Evolutionary conservation across 1,140 invertebrate genomes (phyloP).

Genomic region (Philopotamus ludificatus): DNA sequence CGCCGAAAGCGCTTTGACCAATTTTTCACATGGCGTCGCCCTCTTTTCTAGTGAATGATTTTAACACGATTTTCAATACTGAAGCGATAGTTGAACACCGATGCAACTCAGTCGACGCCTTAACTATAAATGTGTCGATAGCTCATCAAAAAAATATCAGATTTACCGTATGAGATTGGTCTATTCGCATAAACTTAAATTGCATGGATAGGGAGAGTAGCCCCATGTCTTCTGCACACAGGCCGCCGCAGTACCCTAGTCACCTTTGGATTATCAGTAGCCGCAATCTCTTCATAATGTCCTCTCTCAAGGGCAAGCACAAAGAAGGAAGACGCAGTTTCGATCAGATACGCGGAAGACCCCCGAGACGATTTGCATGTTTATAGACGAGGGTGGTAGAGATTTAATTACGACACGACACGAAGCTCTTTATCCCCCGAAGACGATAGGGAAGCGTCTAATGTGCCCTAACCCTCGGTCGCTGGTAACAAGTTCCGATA

Average conservation of each 20-base stretch:
- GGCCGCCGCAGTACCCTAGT: no score
- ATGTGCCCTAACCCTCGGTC: not conserved
- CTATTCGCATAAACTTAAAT: no score
- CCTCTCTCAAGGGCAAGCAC: conserved; percentile 11
- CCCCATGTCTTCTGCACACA: no score
- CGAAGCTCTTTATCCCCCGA: conserved; percentile 7
- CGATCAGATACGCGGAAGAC: conserved; percentile 25
- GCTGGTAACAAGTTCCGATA: no score
- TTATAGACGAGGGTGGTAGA: no score
- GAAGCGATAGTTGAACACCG: not conserved
- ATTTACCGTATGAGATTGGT: no score
- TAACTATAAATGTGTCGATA: no score
- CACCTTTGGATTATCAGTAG: conserved; percentile 9
- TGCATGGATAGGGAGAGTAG: no score
- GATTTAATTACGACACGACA: conserved; percentile 36
- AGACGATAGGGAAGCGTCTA: conserved; percentile 17
- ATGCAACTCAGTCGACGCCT: no score
- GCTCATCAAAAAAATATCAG: no score
- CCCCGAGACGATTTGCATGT: conserved; percentile 39
- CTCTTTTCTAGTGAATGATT: conserved; percentile 32
- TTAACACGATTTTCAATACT: conserved; percentile 1
- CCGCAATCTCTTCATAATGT: conserved; percentile 30
- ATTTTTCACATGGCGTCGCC: conserved; percentile 36
- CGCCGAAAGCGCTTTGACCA: conserved; percentile 33
- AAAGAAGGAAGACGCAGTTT: conserved; percentile 36